Evolutionary conservation across 1,140 invertebrate species (phyloP).

Genomic region (Brachionus calyciflorus): DNA sequence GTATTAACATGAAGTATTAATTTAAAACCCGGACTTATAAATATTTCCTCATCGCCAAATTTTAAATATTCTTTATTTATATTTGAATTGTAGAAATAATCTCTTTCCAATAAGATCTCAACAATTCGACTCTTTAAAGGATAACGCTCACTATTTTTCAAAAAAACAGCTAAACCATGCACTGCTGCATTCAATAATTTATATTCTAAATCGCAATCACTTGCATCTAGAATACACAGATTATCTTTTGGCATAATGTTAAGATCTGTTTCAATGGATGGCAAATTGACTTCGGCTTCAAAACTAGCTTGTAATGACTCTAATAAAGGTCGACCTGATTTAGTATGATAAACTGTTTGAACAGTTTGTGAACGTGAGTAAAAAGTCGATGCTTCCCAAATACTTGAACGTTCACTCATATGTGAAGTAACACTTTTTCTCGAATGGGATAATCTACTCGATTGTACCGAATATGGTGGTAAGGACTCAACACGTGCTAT

Average conservation of each 20-base stretch:
- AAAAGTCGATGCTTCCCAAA: slow-evolving; percentile 40
- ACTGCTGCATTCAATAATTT: slow-evolving; percentile 56
- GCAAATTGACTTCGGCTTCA: not conserved
- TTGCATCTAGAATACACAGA: slow-evolving; percentile 56
- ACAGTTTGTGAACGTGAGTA: slow-evolving; percentile 36
- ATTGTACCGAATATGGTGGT: not conserved
- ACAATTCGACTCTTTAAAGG: not conserved
- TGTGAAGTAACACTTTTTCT: not conserved
- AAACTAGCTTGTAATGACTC: slow-evolving; percentile 28
- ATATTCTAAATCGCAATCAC: slow-evolving; percentile 53
- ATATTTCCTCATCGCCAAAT: slow-evolving; percentile 19
- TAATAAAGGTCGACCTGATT: not conserved
- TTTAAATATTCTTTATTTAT: slow-evolving; percentile 23
- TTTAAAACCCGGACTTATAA: slow-evolving; percentile 27
- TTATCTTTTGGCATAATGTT: slow-evolving; percentile 51
- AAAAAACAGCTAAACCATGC: slow-evolving; percentile 50
- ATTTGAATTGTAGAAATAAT: slow-evolving; percentile 4
- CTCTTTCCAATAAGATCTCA: slow-evolving; percentile 1
- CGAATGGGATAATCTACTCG: slow-evolving; percentile 3
- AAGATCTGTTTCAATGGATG: slow-evolving; percentile 2
- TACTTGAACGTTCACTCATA: slow-evolving; percentile 10
- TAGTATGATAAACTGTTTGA: slow-evolving; percentile 21
- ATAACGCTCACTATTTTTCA: slow-evolving; percentile 9
- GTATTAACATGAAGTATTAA: slow-evolving; percentile 22
- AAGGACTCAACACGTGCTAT: slow-evolving; percentile 11